Percentiles rank a stretch among this genome's conserved stretches.
phyloP scores from a whole-genome alignment of 2,113 vertebrate genomes.

The Ginglymostoma cirratum region DNA sequence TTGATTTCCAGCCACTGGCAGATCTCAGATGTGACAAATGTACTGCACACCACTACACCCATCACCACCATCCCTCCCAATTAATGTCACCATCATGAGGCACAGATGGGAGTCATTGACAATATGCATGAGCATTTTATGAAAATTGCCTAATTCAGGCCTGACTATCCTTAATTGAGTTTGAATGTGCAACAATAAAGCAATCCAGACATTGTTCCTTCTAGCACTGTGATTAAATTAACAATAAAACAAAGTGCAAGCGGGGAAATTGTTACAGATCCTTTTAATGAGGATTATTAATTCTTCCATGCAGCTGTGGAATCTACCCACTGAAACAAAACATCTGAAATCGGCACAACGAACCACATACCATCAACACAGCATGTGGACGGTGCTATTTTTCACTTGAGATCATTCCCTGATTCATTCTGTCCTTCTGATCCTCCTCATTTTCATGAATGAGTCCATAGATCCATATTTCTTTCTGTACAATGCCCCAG shows the following conservation, averaged over 20 bases:
- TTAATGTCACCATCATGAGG: background rate
- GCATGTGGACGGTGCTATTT: background rate
- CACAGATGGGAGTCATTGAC: background rate
- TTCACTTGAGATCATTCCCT: background rate
- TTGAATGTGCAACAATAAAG: background rate
- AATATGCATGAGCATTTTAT: background rate
- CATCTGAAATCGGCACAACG: background rate
- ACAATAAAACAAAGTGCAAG: background rate
- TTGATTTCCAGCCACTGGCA: background rate
- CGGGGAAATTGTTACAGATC: background rate
- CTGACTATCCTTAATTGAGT: background rate
- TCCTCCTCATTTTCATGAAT: background rate
- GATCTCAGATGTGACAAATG: background rate
- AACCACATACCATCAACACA: background rate
- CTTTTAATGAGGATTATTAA: background rate
- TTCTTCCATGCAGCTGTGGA: background rate
- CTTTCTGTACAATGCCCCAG: no score
- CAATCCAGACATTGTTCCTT: background rate
- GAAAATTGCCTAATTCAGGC: background rate
- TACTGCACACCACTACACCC: background rate
- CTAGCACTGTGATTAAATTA: background rate
- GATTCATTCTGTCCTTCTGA: background rate
- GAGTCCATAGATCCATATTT: background rate
- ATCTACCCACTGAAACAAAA: background rate
- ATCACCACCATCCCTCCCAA: no score